A percentile compares a stretch with the other conserved stretches of the same genome.
Evolutionary conservation across 1,140 invertebrate genomes (phyloP).

Genomic region (Limonius californicus): DNA sequence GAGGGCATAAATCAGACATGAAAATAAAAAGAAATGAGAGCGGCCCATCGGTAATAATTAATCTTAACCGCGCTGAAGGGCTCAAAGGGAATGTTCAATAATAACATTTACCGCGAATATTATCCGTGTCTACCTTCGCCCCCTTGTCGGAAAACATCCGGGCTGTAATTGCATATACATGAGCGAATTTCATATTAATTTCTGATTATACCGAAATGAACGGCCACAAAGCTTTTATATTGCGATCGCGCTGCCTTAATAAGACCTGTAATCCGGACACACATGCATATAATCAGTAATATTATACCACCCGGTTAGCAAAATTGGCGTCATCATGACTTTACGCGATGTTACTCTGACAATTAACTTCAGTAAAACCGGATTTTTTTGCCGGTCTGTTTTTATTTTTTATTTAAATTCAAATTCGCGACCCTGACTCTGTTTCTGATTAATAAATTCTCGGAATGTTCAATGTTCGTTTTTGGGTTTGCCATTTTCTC

Average conservation of each 20-base stretch:
- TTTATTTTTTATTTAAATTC: too few species aligned
- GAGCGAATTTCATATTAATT: slow-evolving; percentile 50
- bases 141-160: slow-evolving; percentile 43
- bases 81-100: slow-evolving; percentile 32
- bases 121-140: slow-evolving; percentile 15
- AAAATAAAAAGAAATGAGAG: too few species aligned
- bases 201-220: slow-evolving; percentile 47
- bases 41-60: slow-evolving; percentile 2
- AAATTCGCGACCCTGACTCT: too few species aligned
- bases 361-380: neutral
- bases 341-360: slow-evolving; percentile 2
- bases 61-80: neutral
- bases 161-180: slow-evolving; percentile 41
- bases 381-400: too few species aligned
- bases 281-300: slow-evolving; percentile 13
- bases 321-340: slow-evolving; percentile 6
- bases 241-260: slow-evolving; percentile 43
- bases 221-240: slow-evolving; percentile 50
- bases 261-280: slow-evolving; percentile 45
- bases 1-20: too few species aligned
- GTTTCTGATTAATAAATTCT: too few species aligned
- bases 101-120: slow-evolving; percentile 27
- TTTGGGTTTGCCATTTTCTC: too few species aligned
- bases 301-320: slow-evolving; percentile 5
- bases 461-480: too few species aligned